A percentile compares a stretch with the other conserved stretches of the same genome.
Conservation (phyloP, 2,113 vertebrate species). For the Ageneiosus marmoratus region DNA sequence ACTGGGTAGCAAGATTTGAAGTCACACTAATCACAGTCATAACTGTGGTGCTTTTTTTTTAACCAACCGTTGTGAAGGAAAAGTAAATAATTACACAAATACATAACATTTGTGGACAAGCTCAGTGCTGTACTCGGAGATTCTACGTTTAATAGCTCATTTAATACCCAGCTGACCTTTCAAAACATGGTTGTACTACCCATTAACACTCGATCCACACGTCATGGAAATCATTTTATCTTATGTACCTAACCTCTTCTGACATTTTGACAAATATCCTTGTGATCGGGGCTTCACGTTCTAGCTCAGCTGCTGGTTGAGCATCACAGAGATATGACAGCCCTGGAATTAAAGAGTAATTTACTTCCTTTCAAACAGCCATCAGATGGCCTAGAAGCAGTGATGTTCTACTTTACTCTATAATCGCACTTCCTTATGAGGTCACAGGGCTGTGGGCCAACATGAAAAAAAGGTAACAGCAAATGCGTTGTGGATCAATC, state of each 20-base stretch:
- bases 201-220: background rate
- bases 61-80: background rate
- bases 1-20: background rate
- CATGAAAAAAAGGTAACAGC: conserved; percentile 43
- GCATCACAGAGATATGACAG: conserved; percentile 5
- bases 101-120: background rate
- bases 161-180: conserved; percentile 23
- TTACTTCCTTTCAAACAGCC: conserved; percentile 36
- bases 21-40: background rate
- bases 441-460: conserved; percentile 43
- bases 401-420: conserved; percentile 27
- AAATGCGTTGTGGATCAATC: conserved; percentile 38
- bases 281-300: background rate
- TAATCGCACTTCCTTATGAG: conserved; percentile 52
- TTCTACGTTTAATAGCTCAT: conserved; percentile 7
- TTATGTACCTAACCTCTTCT: background rate
- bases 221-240: background rate
- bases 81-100: too few species aligned
- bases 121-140: background rate
- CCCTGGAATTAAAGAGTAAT: conserved; percentile 25
- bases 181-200: background rate
- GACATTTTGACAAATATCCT: background rate
- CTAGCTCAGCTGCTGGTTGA: background rate
- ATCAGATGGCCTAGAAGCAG: conserved; percentile 9
- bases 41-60: background rate